These are phyloP conservation scores for Microctonus hyperodae DNA, from an alignment of 2,888 invertebrate species.

Conservation along the genomic window DNA sequence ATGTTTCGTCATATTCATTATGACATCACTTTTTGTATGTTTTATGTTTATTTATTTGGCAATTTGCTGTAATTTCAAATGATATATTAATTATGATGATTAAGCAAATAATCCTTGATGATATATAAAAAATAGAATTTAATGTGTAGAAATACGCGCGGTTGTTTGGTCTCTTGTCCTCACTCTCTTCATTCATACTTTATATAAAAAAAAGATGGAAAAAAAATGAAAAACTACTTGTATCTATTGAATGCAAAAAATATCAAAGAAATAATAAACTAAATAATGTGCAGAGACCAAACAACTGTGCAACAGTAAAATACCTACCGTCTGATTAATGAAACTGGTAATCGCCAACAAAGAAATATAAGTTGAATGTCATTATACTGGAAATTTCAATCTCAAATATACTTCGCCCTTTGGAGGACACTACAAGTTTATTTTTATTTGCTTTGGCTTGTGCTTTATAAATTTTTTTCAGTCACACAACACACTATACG, in stretches of 20 bases:
- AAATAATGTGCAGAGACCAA: slow-evolving; percentile 56
- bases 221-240: not conserved
- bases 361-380: slow-evolving; percentile 47
- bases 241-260: slow-evolving; percentile 17
- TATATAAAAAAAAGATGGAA: not conserved
- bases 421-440: slow-evolving; percentile 49
- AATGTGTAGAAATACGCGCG: slow-evolving; percentile 38
- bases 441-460: slow-evolving; percentile 46
- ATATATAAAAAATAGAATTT: slow-evolving; percentile 42
- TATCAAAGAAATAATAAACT: slow-evolving; percentile 30
- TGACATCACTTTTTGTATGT: slow-evolving; percentile 40
- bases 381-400: slow-evolving; percentile 60
- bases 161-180: slow-evolving; percentile 61
- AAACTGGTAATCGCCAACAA: slow-evolving; percentile 41
- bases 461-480: slow-evolving; percentile 53
- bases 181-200: not conserved
- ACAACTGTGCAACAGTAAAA: slow-evolving; percentile 57
- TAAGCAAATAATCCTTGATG: slow-evolving; percentile 52
- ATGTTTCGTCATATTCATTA: not conserved
- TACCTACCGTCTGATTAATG: slow-evolving; percentile 59
- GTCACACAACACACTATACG: slow-evolving; percentile 59
- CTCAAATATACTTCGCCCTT: slow-evolving; percentile 58
- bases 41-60: slow-evolving; percentile 55
- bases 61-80: slow-evolving; percentile 63
- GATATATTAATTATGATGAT: slow-evolving; percentile 61